A percentile compares a stretch with the other conserved stretches of the same genome.
phyloP scores from a whole-genome alignment of 2,113 vertebrate genomes.

The Amblyornis subalaris region DNA sequence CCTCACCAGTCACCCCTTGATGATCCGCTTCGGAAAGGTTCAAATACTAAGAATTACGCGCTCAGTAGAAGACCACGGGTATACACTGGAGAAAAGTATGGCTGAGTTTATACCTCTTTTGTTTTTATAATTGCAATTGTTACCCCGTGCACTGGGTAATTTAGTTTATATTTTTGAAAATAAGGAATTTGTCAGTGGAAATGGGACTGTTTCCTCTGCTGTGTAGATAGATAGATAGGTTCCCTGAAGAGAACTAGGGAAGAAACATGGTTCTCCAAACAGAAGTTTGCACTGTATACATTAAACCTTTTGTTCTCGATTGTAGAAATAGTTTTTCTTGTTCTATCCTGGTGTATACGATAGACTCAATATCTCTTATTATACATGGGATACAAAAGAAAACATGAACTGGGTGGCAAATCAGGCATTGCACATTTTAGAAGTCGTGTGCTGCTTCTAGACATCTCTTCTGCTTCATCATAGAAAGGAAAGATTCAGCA shows the following conservation, averaged over 20 bases:
- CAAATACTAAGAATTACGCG: conserved; percentile 82
- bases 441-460: neutral
- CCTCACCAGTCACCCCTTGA: conserved; percentile 91
- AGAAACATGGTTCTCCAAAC: neutral
- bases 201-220: neutral
- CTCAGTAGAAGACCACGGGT: conserved; percentile 86
- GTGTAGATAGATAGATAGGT: neutral
- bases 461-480: neutral
- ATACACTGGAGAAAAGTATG: conserved; percentile 96
- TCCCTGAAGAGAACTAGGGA: neutral
- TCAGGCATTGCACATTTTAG: neutral
- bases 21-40: conserved; percentile 84
- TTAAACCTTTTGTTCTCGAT: neutral
- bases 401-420: neutral
- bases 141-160: neutral
- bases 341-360: neutral
- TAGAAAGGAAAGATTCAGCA: neutral
- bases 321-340: neutral
- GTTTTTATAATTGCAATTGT: neutral
- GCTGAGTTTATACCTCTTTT: neutral
- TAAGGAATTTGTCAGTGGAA: neutral
- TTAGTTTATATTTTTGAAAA: neutral
- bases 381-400: neutral
- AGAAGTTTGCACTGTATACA: neutral
- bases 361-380: neutral